Evolutionary conservation across 2,888 invertebrate species (phyloP), one percentile per base, ranked within the genome.

Genomic region (Glaucopsyche alexis): DNA sequence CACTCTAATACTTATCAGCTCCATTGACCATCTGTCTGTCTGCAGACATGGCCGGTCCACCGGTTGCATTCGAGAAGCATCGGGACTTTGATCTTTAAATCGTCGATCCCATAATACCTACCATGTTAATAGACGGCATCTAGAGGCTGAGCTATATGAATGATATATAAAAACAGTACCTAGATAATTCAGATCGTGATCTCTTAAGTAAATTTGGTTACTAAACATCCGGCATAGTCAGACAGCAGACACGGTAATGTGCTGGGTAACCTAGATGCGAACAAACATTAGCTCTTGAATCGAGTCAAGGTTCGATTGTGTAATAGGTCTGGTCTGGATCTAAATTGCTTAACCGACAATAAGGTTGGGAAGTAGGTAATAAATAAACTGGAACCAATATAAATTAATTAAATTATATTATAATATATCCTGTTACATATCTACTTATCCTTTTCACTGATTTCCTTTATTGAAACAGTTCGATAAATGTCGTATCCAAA

Each of bases 301-400:
- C 29, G 29, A 60, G 29, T 60, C 60, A 60, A 60, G 60, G 60
- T 60, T 29, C 60, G 60, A 60, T 60, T 60, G 60, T 1, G 60
- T 38, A 29, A 60, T n/a, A 50, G 60, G 11, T 11, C 47, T 38
- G 60, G 19, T 55, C 60, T 66, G 42, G 42, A 42, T 66, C 40
- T 42, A 42, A 66, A 66, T 66, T 42, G 40, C 14, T 65, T 65
- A n/a, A 66, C 42, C 16, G 40, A 7, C 42, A n/a, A 66, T 16
- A 66, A n/a, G n/a, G 7, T 42, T n/a, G 14, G 66, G 66, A 66
- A 42, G 66, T 66, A 66, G 16, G 66, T 66, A 66, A 66, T 66
- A 66, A 66, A 47, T 13, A 11, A 47, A 60, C 13, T 40, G 42
- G 66, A 66, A n/a, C 4, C 60, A 14, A 60, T 60, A 60, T 29